Percentiles rank a stretch among this genome's conserved stretches.
phyloP scores from a whole-genome alignment of 2,888 invertebrate genomes.

The Drosophila dives region DNA sequence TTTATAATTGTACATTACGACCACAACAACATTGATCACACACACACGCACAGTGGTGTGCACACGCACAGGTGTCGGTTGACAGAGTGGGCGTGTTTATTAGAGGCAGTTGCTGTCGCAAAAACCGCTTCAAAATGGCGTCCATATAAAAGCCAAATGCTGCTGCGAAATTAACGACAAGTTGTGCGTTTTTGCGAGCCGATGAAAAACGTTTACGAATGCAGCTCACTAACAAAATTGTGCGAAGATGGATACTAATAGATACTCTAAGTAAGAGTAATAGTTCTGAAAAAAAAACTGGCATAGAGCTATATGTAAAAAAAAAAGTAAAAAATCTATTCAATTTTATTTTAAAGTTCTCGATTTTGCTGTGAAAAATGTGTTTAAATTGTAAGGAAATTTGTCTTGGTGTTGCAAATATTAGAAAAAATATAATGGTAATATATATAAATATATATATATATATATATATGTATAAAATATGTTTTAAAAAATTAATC shows the following conservation, averaged over 20 bases:
- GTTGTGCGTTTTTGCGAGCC: conserved; percentile 19
- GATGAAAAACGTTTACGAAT: conserved; percentile 18
- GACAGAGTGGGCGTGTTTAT: conserved; percentile 70
- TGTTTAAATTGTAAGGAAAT: neutral
- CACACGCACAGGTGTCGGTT: conserved; percentile 49
- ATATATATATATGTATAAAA: no score
- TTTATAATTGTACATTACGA: conserved; percentile 75
- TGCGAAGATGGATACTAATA: conserved; percentile 3
- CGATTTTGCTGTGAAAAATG: neutral
- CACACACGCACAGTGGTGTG: conserved; percentile 15
- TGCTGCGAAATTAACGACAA: conserved; percentile 33
- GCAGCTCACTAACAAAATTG: conserved; percentile 1
- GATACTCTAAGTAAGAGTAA: neutral
- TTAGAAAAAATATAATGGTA: no score
- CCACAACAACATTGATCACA: conserved; percentile 19
- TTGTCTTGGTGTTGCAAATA: no score
- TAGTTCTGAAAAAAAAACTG: neutral
- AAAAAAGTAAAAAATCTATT: neutral
- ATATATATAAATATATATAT: no score
- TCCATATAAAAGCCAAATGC: conserved; percentile 52
- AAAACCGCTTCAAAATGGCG: conserved; percentile 67
- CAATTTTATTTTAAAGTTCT: neutral
- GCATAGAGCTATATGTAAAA: neutral
- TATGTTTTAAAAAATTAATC: no score
- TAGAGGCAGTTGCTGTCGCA: conserved; percentile 57